A percentile compares a stretch with the other conserved stretches of the same genome.
Evolutionary conservation across 2,113 vertebrate genomes (phyloP).

Genomic region (Casuarius casuarius): DNA sequence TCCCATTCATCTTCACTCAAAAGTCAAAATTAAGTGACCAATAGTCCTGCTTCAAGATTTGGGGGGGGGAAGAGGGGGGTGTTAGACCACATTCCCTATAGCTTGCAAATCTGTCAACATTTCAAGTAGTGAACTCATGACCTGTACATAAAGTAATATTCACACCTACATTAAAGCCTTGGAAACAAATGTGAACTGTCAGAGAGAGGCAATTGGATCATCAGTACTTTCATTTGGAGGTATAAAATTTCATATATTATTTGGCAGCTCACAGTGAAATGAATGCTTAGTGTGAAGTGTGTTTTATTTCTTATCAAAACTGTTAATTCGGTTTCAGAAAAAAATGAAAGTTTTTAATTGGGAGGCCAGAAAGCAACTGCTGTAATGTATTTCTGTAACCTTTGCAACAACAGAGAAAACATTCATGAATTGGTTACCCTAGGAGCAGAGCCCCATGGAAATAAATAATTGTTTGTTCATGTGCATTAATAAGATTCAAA

Average conservation of each 20-base stretch:
- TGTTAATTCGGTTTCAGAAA: background rate
- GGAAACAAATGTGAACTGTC: conserved; percentile 26
- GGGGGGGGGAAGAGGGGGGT: background rate
- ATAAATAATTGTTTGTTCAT: background rate
- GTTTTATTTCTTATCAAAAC: background rate
- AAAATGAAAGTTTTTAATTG: background rate
- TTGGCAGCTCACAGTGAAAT: background rate
- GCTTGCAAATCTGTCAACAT: background rate
- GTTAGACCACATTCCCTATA: background rate
- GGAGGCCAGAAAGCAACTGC: background rate
- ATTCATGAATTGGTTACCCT: background rate
- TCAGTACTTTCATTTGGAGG: background rate
- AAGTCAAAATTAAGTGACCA: background rate
- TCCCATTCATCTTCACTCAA: background rate
- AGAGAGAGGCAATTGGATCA: conserved; percentile 24
- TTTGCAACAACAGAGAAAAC: background rate
- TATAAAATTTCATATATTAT: background rate
- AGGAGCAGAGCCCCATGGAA: background rate
- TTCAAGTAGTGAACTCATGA: conserved; percentile 9
- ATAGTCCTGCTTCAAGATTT: background rate
- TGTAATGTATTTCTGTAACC: background rate
- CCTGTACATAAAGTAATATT: conserved; percentile 16
- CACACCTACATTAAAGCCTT: background rate
- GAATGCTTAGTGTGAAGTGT: background rate
- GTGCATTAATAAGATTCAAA: conserved; percentile 27